phyloP scores from a whole-genome alignment of 2,888 invertebrate species.

The Bombyx huttoni region DNA sequence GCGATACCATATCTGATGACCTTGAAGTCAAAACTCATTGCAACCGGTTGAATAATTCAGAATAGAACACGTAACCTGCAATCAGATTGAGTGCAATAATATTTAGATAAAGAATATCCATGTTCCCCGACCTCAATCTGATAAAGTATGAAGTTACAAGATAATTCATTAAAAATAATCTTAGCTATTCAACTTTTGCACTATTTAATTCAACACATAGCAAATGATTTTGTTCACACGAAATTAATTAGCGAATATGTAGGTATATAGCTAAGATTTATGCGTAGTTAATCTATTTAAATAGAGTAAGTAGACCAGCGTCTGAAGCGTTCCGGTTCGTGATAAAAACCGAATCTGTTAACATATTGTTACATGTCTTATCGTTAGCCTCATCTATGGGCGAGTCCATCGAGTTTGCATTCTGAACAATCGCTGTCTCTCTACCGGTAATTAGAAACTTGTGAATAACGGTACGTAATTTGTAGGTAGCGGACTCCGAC shows the following conservation, averaged over 20 bases:
- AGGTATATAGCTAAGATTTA: not conserved
- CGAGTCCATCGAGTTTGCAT: constrained; percentile 55
- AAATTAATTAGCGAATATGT: constrained; percentile 21
- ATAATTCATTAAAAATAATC: constrained; percentile 7
- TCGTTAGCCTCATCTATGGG: constrained; percentile 22
- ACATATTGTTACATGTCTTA: constrained; percentile 3
- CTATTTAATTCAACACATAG: constrained; percentile 1
- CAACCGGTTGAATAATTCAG: not conserved
- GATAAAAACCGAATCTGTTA: constrained; percentile 1
- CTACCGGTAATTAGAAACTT: constrained; percentile 59
- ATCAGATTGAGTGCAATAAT: not conserved
- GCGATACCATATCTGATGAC: constrained; percentile 13
- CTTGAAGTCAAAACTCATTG: constrained; percentile 9
- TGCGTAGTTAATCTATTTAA: not conserved
- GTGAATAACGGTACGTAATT: constrained; percentile 52
- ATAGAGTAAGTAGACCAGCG: not conserved
- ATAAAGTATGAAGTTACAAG: not conserved
- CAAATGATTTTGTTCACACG: constrained; percentile 16
- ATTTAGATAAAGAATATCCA: not conserved
- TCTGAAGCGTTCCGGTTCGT: not conserved
- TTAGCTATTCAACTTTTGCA: constrained; percentile 6
- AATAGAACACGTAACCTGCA: not conserved
- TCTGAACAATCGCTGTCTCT: constrained; percentile 55
- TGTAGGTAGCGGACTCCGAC: constrained; percentile 31
- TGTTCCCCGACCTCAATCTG: not conserved